phyloP scores from a whole-genome alignment of 2,797 vertebrate genomes.

The Coregonus suidteri region DNA sequence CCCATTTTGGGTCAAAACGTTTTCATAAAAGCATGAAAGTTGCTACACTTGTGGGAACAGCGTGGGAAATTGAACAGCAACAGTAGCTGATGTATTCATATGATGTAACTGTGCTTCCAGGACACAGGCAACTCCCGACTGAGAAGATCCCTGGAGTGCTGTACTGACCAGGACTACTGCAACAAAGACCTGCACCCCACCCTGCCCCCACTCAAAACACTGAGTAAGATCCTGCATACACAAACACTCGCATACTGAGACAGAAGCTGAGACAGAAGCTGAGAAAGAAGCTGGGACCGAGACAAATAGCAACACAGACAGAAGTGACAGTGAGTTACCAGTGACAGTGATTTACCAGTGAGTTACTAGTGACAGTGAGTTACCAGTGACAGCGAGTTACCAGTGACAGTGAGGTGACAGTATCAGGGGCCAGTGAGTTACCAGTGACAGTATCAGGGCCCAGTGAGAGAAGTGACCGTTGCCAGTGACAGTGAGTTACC shows the following conservation, averaged over 20 bases:
- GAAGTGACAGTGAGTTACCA: too few relatives aligned
- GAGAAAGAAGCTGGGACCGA: too few relatives aligned
- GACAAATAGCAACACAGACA: too few relatives aligned
- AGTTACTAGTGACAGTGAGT: too few relatives aligned
- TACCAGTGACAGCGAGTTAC: neutral
- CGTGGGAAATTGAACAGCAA: neutral
- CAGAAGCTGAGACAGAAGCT: too few relatives aligned
- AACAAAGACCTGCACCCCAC: conserved; percentile 91
- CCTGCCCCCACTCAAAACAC: conserved; percentile 83
- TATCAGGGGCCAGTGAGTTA: neutral
- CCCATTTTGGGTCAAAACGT: too few relatives aligned
- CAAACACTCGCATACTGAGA: neutral
- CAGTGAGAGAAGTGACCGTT: too few relatives aligned
- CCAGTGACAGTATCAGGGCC: conserved; percentile 18
- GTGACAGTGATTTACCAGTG: too few relatives aligned
- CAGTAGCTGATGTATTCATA: neutral
- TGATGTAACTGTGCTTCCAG: conserved; percentile 61
- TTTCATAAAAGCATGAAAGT: neutral
- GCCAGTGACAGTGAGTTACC: neutral
- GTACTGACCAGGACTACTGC: conserved; percentile 91
- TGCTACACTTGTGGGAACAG: neutral
- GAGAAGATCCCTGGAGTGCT: conserved; percentile 90
- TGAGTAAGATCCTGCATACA: conserved; percentile 70
- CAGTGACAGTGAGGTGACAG: conserved; percentile 23
- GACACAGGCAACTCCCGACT: conserved; percentile 86